Base-by-base conservation (phyloP, 2,113 vertebrate species). In the Pluvianellus socialis region DNA sequence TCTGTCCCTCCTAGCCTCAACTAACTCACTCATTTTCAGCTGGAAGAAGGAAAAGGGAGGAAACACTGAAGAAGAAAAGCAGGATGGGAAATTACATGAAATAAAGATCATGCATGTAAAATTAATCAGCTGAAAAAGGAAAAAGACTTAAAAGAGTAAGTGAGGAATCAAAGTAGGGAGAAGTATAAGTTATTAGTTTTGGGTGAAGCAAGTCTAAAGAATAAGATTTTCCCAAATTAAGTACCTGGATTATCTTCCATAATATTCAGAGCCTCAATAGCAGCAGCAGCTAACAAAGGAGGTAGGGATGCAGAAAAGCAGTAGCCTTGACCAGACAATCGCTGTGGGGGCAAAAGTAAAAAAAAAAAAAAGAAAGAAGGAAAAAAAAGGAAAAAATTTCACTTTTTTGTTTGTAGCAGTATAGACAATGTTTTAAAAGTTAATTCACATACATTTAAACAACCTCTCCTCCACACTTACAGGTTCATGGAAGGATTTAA, bases 231-330 rank as follows among this genome's bases (percentile, higher is more conserved):
- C 42, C n/a, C n/a, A 12, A 87, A 49, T 83, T 85, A 89, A 63
- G 28, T 98, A 99, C 99, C 99, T 99, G 99, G 99, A 94, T 99
- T 99, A 93, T 99, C 99, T 97, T 99, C 99, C 99, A 99, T 99
- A 96, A 99, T 99, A 97, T 98, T 98, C 50, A 99, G 99, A 62
- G 98, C 99, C 89, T 99, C 99, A 9, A 99, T 99, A 76, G 99
- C 99, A 62, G 99, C 99, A 52, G 99, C 97, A 45, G 99, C 99
- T 94, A 99, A 91, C 97, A 99, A 98, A 28, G 99, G 99, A 55
- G 99, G 99, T 26, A 99, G 94, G 2, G 99, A 99, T 26, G 99
- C 99, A 53, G 99, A 99, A 96, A 99, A 99, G 95, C 99, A 99
- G 97, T 99, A 99, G 5, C 99, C 99, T 96, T 99, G 99, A 27